Evolutionary conservation across 2,797 vertebrate species (phyloP), one percentile per base, ranked within the genome.

Genomic region (Denticeps clupeoides): DNA sequence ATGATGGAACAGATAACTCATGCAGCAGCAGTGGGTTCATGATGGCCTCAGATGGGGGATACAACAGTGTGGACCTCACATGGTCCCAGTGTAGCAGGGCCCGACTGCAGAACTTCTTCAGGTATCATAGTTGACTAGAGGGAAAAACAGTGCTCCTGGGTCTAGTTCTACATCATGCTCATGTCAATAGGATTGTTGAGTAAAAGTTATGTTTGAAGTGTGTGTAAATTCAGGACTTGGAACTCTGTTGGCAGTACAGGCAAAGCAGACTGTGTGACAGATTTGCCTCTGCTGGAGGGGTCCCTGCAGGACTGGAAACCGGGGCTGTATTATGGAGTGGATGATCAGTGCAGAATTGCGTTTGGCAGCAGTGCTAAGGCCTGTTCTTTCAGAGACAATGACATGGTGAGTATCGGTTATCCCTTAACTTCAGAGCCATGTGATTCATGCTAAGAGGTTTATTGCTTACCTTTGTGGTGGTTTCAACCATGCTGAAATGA

Each of bases 331-430:
- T 97, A 97, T 0, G 87, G 88, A 21, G 82, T 85, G 0, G 88
- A 97, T 8, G 90, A 96, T 51, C 95, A 99, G 60, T 99, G 95
- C 55, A 87, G 84, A 18, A 84, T 93, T 3, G 91, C 93, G 24
- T 99, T 99, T 12, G 93, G 95, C 1, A 83, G 73, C 1, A 19
- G 60, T 0, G 92, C 93, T 1, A 74, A 78, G 1, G 87, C 89
- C 22, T 99, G 94, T 69, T 84, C 89, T 10, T 99, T 99, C 64
- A 48, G 77, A 58, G 79, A 74, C 51, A 77, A 74, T 23, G 85
- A 79, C 55, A 59, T 84, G 64, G 94, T 97, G 73, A 72, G 82
- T 70, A n/a, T n/a, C n/a, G n/a, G n/a, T n/a, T n/a, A n/a, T n/a
- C n/a, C n/a, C n/a, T n/a, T n/a, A n/a, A n/a, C n/a, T n/a, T n/a